Evolutionary conservation across 2,797 vertebrate genomes (phyloP), one percentile per base, ranked within the genome.

Genomic region (Schizopygopsis pylzovi): DNA sequence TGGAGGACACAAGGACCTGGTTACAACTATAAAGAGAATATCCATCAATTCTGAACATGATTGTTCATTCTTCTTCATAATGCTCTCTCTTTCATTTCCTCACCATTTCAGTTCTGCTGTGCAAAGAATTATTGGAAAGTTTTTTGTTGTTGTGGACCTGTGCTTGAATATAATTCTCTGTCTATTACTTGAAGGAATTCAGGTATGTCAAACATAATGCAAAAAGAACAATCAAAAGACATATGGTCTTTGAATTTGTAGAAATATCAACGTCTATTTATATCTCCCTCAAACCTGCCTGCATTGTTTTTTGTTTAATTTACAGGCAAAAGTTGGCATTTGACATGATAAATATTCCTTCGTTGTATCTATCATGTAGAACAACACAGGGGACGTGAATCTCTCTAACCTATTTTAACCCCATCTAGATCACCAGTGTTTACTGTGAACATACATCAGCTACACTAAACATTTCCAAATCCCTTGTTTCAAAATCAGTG

Each of bases 11-110:
- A 49, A 49, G 54, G 56, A 22, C 56, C 6, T 3, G 13, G 71
- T 54, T 47, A 16, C 41, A 82, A 82, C 61, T 61, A 61, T 77
- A 77, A 54, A 82, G 68, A 82, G 54, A 61, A 45, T 43, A 61
- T 82, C 22, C 71, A 61, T 82, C 22, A 16, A 73, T 82, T 45
- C 25, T 61, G 37, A 56, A 43, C 37, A 70, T 22, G 56, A 47
- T 56, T 37, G 25, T 63, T 45, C 18, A 67, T 68, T 80, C 43
- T 67, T 70, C 13, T 70, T 70, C 6, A 33, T 65, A 18, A 71
- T 54, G 47, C n/a, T 82, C 37, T 81, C 33, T 71, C 52, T 82
- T 72, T 22, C 41, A n/a, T 73, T 61, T 45, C 54, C 10, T 20
- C 25, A 73, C 25, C 41, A 73, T 75, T 75, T 75, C 18, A 49